Evolutionary conservation across 1,140 invertebrate genomes (phyloP).

Genomic region (Camponotus floridanus): DNA sequence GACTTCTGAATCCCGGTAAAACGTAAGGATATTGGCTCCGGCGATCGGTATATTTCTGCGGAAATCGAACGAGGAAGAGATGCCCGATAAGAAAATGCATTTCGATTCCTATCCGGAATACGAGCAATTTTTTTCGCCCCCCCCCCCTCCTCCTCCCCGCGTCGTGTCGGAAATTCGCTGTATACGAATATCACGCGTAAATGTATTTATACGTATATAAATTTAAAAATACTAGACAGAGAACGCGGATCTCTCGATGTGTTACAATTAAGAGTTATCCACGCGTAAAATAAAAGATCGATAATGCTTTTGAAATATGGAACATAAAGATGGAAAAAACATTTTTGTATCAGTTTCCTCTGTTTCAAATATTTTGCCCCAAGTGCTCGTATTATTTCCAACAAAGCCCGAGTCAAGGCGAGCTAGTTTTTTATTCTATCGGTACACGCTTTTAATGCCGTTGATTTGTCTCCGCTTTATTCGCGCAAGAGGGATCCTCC

Average conservation of each 20-base stretch:
- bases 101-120: conserved; percentile 76
- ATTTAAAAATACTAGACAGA: too few species aligned
- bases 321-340: neutral
- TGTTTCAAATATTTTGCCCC: neutral
- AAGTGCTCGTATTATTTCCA: neutral
- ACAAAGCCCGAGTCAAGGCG: neutral
- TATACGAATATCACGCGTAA: neutral
- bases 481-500: conserved; percentile 20
- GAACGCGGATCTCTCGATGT: too few species aligned
- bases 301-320: too few species aligned
- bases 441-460: neutral
- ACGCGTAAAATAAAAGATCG: too few species aligned
- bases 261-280: too few species aligned
- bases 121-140: conserved; percentile 75
- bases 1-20: conserved; percentile 70
- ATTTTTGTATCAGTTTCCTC: neutral
- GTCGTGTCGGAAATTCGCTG: conserved; percentile 27
- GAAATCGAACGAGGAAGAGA: conserved; percentile 80
- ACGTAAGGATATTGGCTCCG: conserved; percentile 71
- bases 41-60: conserved; percentile 66
- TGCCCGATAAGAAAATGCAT: conserved; percentile 82
- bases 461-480: conserved; percentile 27
- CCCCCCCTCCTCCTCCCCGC: too few species aligned
- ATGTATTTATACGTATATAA: neutral
- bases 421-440: conserved; percentile 15